Base-by-base conservation (phyloP, 2,113 vertebrate species). In the Tringa solitaria region DNA sequence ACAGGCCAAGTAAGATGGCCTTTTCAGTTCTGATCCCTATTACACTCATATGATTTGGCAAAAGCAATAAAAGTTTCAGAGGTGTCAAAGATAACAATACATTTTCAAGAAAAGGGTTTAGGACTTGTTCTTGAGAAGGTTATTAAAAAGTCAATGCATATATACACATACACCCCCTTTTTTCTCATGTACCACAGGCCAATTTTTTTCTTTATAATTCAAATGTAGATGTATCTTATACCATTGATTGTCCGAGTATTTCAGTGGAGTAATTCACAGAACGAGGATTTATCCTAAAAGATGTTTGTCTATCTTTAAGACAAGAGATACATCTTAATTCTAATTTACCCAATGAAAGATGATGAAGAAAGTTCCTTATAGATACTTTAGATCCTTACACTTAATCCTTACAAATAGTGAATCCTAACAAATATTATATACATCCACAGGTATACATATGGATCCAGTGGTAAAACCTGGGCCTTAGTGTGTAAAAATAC, bases 91-190 rank as follows among this genome's bases (percentile, higher is more conserved):
- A 27, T 30, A 13, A 35, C 33, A 84, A 37, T 2, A 15, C 2
- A n/a, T 64, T 85, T 60, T 69, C 27, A 69, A 78, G 6, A 60
- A 74, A 60, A 9, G 3, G 4, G 1, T 46, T 56, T 30, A 60
- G 6, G 6, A 57, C 63, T 87, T 80, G 4, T 53, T 65, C 5
- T 39, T 35, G 18, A 67, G 10, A 88, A 86, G 2, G 2, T 83
- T 96, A 72, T 87, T 96, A 81, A 63, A 95, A 96, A 93, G 18
- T 84, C 89, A 96, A 90, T 24, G 54, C 28, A 57, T 20, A 84
- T 43, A 83, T 0, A 24, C 6, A 4, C 1, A 48, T 10, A 57
- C 5, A 43, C 60, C 90, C 33, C 50, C 30, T 18, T 16, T 60
- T 87, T 97, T 87, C 86, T 96, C 84, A 60, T 68, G 39, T 94